phyloP scores from a whole-genome alignment of 2,888 invertebrate genomes.

The Drosophila kokeensis region DNA sequence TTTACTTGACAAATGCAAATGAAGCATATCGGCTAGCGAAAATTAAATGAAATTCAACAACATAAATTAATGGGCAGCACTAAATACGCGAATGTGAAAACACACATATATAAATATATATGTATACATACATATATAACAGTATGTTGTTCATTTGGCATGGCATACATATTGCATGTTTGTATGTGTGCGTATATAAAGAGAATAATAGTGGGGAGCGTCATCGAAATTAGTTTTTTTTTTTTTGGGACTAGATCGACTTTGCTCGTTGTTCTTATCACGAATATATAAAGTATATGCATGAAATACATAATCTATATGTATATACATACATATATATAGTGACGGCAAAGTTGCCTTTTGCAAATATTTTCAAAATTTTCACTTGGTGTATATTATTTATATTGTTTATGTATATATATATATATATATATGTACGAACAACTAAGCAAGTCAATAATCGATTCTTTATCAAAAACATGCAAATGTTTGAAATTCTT shows the following conservation, averaged over 20 bases:
- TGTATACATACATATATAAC: background rate
- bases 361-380: background rate
- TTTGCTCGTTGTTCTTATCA: background rate
- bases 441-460: background rate
- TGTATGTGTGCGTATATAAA: background rate
- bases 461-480: background rate
- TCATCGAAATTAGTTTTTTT: background rate
- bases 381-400: background rate
- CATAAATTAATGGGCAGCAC: constrained; percentile 13
- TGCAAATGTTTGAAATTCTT: background rate
- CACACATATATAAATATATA: background rate
- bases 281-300: background rate
- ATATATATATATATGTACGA: background rate
- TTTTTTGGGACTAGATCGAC: background rate
- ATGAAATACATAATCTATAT: too few species aligned
- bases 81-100: constrained; percentile 5
- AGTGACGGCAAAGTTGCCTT: background rate
- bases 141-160: background rate
- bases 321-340: background rate
- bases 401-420: background rate
- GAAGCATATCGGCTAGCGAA: constrained; percentile 29
- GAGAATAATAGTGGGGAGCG: background rate
- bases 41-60: constrained; percentile 38
- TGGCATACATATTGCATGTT: background rate
- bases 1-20: constrained; percentile 34